Base-by-base conservation (phyloP, 1,140 invertebrate species). In the Uloborus diversus region DNA sequence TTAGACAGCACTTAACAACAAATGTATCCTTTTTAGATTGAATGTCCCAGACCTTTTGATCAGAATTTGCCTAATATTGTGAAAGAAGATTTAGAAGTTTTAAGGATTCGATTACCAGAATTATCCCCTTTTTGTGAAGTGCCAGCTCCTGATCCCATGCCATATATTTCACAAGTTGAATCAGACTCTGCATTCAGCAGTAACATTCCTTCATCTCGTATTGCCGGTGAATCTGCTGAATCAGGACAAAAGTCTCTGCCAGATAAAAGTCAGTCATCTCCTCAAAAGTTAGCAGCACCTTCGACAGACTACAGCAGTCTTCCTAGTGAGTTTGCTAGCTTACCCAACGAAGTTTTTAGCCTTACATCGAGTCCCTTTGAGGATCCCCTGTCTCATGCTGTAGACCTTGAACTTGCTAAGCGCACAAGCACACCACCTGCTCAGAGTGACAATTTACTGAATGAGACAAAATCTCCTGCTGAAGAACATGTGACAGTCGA, bases 51-150 rank as follows among this genome's bases (percentile, higher is more conserved):
- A 30, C 79, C 68, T 20, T 85, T 87, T 85, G 87, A 88, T 76
- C 57, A 82, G 17, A 79, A 83, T 61, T 73, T 88, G 42, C 87
- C 87, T 80, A 84, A 89, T 86, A 85, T 92, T 25, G 88, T 88
- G 7, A 70, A 85, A 3, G 90, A 91, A 75, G 93, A 95, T 85
- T 88, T 95, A 76, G 89, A 92, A 81, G 85, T 88, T n/a, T 85
- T 95, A 4, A 89, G 88, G 79, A 83, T 88, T 17, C 86, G 90
- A 76, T 84, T 94, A 53, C 93, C 93, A 37, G 86, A 88, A 76
- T 78, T 89, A 9, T 81, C 84, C 14, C 51, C 68, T 32, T 37
- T 82, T 13, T 64, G 85, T 51, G 59, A 80, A 42, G 81, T 84
- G 17, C 70, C 79, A 64, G 70, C 65, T 27, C 35, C 47, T 30